Percentiles rank a stretch among this genome's conserved stretches.
Evolutionary conservation across 2,888 invertebrate genomes (phyloP).

Genomic region (Trichogramma dendrolimi): DNA sequence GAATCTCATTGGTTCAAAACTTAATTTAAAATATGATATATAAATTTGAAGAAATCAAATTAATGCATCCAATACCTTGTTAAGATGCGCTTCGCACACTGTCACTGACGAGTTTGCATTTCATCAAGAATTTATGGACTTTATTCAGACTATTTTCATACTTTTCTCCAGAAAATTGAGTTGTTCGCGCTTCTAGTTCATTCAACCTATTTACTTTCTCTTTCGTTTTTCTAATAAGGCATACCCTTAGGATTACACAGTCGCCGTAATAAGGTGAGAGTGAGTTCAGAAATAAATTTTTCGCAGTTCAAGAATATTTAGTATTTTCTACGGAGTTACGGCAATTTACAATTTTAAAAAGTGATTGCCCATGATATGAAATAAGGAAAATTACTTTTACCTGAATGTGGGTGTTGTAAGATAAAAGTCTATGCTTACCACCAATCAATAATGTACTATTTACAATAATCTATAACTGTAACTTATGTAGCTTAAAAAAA

Average conservation of each 20-base stretch:
- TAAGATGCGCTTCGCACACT: slow-evolving; percentile 27
- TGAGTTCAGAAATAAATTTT: slow-evolving; percentile 10
- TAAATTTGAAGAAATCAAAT: not conserved
- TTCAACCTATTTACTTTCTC: slow-evolving; percentile 10
- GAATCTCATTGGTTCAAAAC: no score
- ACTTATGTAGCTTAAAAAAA: no score
- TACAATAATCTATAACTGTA: no score
- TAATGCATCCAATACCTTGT: slow-evolving; percentile 26
- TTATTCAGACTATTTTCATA: slow-evolving; percentile 31
- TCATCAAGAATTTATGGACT: slow-evolving; percentile 33
- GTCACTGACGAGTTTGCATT: slow-evolving; percentile 9
- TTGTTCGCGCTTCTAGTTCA: slow-evolving; percentile 17
- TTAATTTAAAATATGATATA: no score
- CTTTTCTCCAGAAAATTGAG: slow-evolving; percentile 6
- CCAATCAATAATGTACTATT: no score
- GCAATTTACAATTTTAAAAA: no score
- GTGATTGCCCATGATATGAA: no score
- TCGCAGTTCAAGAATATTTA: no score
- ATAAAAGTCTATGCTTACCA: no score
- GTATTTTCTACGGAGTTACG: no score
- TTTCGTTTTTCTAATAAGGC: not conserved
- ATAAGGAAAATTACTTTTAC: no score
- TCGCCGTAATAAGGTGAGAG: slow-evolving; percentile 20
- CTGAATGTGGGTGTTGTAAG: no score
- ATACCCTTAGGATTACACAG: slow-evolving; percentile 4